phyloP scores from a whole-genome alignment of 2,113 vertebrate genomes.

The Pteruthius melanotis region DNA sequence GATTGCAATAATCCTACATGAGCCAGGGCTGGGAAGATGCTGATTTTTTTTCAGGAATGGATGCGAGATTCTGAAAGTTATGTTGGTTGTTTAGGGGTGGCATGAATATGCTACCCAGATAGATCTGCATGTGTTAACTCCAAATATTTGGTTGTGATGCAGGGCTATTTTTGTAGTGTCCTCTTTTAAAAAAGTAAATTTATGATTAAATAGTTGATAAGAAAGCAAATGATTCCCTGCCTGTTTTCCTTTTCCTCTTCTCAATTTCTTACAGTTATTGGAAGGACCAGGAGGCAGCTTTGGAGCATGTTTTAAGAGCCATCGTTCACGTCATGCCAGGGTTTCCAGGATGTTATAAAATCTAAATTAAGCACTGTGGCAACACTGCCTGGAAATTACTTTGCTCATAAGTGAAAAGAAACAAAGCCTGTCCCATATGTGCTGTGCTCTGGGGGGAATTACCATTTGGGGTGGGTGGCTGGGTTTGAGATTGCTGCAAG shows the following conservation, averaged over 20 bases:
- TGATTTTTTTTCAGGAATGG: not conserved
- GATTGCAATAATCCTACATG: not conserved
- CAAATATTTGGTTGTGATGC: not conserved
- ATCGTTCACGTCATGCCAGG: not conserved
- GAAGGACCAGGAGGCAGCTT: not conserved
- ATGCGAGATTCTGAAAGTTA: not conserved
- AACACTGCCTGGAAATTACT: not conserved
- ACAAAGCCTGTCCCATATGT: not conserved
- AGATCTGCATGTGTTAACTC: not conserved
- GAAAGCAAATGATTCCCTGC: not conserved
- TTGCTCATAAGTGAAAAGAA: not conserved
- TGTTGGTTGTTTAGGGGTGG: not conserved
- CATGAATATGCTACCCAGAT: not conserved
- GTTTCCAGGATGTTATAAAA: slow-evolving; percentile 10
- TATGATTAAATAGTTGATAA: not conserved
- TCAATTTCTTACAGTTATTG: not conserved
- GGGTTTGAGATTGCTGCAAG: not conserved
- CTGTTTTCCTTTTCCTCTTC: not conserved
- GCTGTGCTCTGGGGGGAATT: not conserved
- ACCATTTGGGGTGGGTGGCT: not conserved
- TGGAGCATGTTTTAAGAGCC: not conserved
- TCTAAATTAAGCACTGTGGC: not conserved
- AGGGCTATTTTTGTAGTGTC: not conserved
- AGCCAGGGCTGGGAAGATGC: not conserved
- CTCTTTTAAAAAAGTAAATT: not conserved